phyloP scores from a whole-genome alignment of 2,888 invertebrate species.

The Serripes groenlandicus region DNA sequence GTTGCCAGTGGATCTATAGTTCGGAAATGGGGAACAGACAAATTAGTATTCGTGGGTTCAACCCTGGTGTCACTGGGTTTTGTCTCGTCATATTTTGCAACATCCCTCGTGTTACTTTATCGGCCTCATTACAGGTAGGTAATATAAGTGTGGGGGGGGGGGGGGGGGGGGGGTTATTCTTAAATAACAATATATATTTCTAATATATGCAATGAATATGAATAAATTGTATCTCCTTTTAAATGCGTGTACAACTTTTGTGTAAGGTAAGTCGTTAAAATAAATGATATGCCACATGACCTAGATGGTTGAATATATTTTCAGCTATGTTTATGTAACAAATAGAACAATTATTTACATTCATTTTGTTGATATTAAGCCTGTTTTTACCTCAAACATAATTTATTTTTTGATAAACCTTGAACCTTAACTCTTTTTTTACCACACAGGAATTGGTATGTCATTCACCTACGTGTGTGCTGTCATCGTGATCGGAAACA shows the following conservation, averaged over 20 bases:
- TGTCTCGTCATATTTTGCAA: neutral
- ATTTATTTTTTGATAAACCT: too few species aligned
- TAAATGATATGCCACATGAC: too few species aligned
- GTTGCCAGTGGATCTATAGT: neutral
- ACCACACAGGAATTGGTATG: neutral
- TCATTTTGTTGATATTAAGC: too few species aligned
- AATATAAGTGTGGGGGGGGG: neutral
- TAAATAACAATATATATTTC: neutral
- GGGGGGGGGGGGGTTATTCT: neutral
- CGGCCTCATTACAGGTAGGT: too few species aligned
- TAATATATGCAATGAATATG: neutral
- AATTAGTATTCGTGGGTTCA: neutral
- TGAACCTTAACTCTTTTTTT: neutral
- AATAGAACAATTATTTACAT: too few species aligned
- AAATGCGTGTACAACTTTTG: too few species aligned
- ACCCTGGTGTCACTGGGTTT: neutral
- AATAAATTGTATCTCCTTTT: too few species aligned
- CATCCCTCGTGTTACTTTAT: neutral
- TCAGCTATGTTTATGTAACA: too few species aligned
- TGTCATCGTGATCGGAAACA: neutral
- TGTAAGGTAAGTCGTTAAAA: too few species aligned
- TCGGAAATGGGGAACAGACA: neutral
- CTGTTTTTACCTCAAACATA: too few species aligned
- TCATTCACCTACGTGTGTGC: neutral
- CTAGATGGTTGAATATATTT: too few species aligned